Percentiles rank a stretch among this genome's conserved stretches.
These are phyloP conservation scores for Axis porcinus DNA, from an alignment of 2,113 vertebrate species.

Conservation along the genomic window DNA sequence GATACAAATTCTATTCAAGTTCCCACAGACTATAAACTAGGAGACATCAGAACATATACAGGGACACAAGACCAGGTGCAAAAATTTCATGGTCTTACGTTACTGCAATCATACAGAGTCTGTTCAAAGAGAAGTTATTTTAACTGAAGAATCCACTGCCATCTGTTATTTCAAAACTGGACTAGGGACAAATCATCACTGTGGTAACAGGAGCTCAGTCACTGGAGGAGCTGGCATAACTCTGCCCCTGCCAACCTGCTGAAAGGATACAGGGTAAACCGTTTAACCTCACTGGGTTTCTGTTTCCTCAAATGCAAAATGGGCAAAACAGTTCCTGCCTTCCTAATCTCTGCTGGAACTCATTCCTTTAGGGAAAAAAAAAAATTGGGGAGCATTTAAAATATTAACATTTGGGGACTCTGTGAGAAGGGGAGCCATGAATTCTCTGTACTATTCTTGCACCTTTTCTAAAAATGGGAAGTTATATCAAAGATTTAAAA, in stretches of 20 bases:
- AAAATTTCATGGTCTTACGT: neutral
- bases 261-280: neutral
- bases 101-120: neutral
- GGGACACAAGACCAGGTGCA: neutral
- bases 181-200: neutral
- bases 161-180: neutral
- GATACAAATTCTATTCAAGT: neutral
- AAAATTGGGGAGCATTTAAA: neutral
- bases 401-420: neutral
- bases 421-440: neutral
- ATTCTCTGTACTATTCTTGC: neutral
- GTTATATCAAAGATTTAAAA: neutral
- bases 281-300: neutral
- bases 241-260: neutral
- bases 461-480: constrained; percentile 21
- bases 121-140: neutral
- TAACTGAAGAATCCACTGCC: neutral
- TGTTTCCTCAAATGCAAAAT: neutral
- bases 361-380: neutral
- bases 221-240: neutral
- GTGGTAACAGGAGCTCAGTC: neutral
- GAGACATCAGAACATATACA: neutral
- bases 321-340: neutral
- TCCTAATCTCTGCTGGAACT: neutral
- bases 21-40: neutral